phyloP scores from a whole-genome alignment of 2,888 invertebrate species.

The Phengaris alcon region DNA sequence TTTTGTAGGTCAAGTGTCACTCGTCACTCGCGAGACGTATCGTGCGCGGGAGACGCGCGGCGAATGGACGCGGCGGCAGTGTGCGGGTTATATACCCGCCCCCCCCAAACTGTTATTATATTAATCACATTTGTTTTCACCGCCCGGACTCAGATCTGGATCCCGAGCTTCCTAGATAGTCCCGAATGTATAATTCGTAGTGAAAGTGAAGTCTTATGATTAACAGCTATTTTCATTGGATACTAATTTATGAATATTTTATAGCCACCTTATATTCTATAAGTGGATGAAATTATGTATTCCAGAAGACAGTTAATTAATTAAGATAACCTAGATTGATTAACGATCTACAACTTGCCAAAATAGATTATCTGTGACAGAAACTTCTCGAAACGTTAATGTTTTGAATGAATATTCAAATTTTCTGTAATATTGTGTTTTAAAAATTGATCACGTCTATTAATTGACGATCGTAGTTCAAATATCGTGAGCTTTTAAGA shows the following conservation, averaged over 20 bases:
- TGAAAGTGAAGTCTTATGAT: constrained; percentile 10
- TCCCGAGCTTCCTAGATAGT: constrained; percentile 61
- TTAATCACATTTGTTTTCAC: constrained; percentile 75
- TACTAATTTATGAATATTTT: background rate
- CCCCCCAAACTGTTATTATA: constrained; percentile 71
- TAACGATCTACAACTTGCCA: background rate
- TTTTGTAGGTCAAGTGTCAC: constrained; percentile 61
- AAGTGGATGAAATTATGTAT: background rate
- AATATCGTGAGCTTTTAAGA: too few species aligned
- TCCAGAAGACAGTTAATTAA: background rate
- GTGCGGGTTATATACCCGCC: constrained; percentile 67
- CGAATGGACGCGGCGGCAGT: constrained; percentile 61
- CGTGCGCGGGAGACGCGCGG: constrained; percentile 70
- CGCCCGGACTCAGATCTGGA: constrained; percentile 58
- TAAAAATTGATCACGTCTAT: too few species aligned
- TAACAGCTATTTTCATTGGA: background rate
- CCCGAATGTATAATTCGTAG: constrained; percentile 34
- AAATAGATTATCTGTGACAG: background rate
- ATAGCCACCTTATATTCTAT: background rate
- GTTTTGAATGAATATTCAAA: background rate
- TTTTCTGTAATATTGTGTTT: background rate
- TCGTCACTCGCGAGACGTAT: constrained; percentile 68
- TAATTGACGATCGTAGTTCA: too few species aligned
- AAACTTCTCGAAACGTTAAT: background rate
- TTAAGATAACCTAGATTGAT: background rate